Conservation (phyloP, 2,113 vertebrate species). For the Isurus oxyrinchus region DNA sequence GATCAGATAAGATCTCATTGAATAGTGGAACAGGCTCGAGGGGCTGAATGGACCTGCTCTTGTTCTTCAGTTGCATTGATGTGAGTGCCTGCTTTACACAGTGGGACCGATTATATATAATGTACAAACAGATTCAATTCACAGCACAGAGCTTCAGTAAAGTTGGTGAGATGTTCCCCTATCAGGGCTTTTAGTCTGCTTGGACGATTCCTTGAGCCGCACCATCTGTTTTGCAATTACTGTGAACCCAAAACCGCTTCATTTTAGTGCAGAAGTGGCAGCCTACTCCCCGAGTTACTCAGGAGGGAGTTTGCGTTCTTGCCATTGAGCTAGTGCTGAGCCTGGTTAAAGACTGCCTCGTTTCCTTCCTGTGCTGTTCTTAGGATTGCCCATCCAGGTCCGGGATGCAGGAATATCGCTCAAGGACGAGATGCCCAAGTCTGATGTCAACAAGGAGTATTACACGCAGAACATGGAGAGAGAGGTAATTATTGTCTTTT, state of each 20-base stretch:
- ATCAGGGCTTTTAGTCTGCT: neutral
- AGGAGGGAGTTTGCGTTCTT: neutral
- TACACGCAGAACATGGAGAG: conserved; percentile 98
- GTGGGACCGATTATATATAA: neutral
- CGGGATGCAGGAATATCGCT: conserved; percentile 85
- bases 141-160: neutral
- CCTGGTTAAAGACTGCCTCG: neutral
- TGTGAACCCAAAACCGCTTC: neutral
- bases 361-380: neutral
- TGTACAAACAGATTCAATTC: neutral
- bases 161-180: neutral
- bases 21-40: too few species aligned
- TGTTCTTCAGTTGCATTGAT: too few species aligned
- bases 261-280: neutral
- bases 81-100: neutral
- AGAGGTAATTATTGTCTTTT: conserved; percentile 63
- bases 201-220: neutral
- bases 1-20: too few species aligned
- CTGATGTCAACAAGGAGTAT: conserved; percentile 96
- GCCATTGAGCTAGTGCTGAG: neutral
- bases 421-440: conserved; percentile 94
- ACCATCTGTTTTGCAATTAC: neutral
- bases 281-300: neutral
- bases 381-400: conserved; percentile 97
- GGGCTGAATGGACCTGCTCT: too few species aligned